Evolutionary conservation across 1,140 invertebrate genomes (phyloP).

Genomic region (Drosophila mayri): DNA sequence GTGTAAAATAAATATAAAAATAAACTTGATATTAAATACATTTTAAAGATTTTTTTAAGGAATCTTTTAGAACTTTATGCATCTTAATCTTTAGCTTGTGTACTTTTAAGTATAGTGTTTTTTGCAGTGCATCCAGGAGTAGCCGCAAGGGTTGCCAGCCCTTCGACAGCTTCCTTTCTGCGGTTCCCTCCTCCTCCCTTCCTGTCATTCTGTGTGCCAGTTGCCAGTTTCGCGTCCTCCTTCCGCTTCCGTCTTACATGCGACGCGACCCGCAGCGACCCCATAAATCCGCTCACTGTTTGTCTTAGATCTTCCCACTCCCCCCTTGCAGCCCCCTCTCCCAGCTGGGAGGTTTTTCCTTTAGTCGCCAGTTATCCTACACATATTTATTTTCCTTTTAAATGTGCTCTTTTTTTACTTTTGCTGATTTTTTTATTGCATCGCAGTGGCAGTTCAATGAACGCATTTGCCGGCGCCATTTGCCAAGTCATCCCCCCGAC

Average conservation of each 20-base stretch:
- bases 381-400: constrained; percentile 70
- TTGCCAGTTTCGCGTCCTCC: constrained; percentile 75
- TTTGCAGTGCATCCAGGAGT: constrained; percentile 9
- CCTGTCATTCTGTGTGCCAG: constrained; percentile 58
- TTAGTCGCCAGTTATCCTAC: constrained; percentile 55
- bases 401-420: constrained; percentile 33
- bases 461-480: constrained; percentile 80
- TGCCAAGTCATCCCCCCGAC: constrained; percentile 41
- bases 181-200: constrained; percentile 44
- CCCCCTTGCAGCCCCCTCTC: neutral
- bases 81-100: neutral
- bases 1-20: too few relatives aligned
- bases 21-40: neutral
- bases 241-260: constrained; percentile 68
- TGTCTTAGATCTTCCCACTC: constrained; percentile 63
- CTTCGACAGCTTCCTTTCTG: constrained; percentile 74
- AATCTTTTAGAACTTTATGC: too few relatives aligned
- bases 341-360: constrained; percentile 7
- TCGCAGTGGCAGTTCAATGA: constrained; percentile 74
- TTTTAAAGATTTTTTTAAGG: neutral
- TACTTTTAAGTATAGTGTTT: neutral
- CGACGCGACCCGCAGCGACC: constrained; percentile 37
- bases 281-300: constrained; percentile 70
- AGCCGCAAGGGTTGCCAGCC: constrained; percentile 64
- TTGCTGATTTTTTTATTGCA: constrained; percentile 78